Base-by-base conservation (phyloP, 1,140 invertebrate genomes). In the Aphelinus atriplicis region DNA sequence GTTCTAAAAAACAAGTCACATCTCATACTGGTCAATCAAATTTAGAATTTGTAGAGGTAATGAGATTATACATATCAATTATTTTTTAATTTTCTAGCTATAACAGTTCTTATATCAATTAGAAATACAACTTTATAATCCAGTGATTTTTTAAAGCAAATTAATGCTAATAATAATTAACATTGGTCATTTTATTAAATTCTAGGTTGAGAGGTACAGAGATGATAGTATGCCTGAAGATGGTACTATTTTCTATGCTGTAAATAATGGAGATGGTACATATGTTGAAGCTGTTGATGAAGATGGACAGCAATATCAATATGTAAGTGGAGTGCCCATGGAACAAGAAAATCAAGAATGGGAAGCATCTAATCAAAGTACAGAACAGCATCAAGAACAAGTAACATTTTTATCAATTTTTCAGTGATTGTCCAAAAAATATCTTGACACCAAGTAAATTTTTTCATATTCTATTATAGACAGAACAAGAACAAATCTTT, bases 171-270 rank as follows among this genome's bases (percentile, higher is more conserved):
- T 53, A 53, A 53, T 55, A 43, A 50, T 10, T 61, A 73, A 53
- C 4, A 53, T 6, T 53, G 4, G 51, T 53, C 26, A 26, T 26
- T 69, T 9, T 56, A 67, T 53, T 68, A 61, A 58, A 60, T 79
- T 7, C 6, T 64, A 86, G 86, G 83, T 88, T 76, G 83, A 87
- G 71, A 81, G 83, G 60, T 72, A 86, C 3, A 80, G 83, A 4
- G 84, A 86, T 50, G 82, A 83, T 71, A 78, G 79, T 5, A 79
- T 84, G 69, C 82, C 84, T 7, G 79, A 85, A 0, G 84, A 85
- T 64, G 86, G 83, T 62, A 83, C 84, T 2, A 85, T 87, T 76
- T 88, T 86, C 74, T 88, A 88, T 73, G 85, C 88, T 67, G 85
- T 84, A 58, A 85, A 86, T 56, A 84, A 87, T 83, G 80, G 84